Base-by-base conservation (phyloP, 2,888 invertebrate genomes). In the Leucophenga montana region DNA sequence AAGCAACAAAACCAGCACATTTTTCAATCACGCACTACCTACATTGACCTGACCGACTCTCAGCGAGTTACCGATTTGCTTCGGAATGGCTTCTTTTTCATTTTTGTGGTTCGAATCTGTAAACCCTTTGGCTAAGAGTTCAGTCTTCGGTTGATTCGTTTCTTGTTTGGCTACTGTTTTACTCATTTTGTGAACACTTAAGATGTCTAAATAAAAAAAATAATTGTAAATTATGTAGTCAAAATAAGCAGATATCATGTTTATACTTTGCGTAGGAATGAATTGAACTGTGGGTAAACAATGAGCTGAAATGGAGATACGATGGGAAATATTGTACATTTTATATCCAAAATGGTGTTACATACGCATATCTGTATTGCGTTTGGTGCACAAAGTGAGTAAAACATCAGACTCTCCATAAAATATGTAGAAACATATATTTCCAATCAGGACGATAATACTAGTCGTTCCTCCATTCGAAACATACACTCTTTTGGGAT, bases 211-310 rank as follows among this genome's bases (percentile, higher is more conserved):
- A 82, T 82, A 83, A 84, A 79, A 82, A 82, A 79, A 82, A 82
- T 84, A 82, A 84, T 81, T 84, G 78, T 83, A 84, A 84, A 84
- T 82, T 78, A 83, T 82, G 74, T 78, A 82, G 83, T 84, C 82
- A 80, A 84, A 84, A 82, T 82, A 82, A 82, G 81, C 81, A 82
- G 81, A 84, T 81, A 31, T 13, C 79, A 80, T 80, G 79, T 83
- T 77, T 77, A 80, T 81, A 76, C 66, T 64, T 27, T 18, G 53
- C 39, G 39, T 39, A 39, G 39, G 39, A 39, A 39, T 39, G 11
- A 39, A 22, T 22, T 27, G 14, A 11, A 11, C 14, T 27, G 20
- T 56, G 22, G 20, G 1, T 20, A 16, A 18, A 54, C 22, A 22
- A 4, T 54, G 54, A 6, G 3, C 11, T 11, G 8, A 39, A 39